Percentiles rank a stretch among this genome's conserved stretches.
Conservation (phyloP, 1,140 invertebrate species). For the Scylla paramamosain region DNA sequence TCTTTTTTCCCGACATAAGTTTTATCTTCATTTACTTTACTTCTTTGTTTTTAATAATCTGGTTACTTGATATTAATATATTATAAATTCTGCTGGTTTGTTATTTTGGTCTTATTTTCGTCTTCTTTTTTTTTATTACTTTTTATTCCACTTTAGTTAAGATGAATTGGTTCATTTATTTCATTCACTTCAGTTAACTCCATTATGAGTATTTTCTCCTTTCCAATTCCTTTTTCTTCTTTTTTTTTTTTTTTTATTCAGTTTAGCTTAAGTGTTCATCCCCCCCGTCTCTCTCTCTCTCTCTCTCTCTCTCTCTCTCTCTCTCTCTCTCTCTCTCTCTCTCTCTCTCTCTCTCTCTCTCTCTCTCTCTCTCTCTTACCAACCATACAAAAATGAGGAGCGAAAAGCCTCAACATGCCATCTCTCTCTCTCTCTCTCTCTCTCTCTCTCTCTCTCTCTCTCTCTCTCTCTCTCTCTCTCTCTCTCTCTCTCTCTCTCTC, state of each 20-base stretch:
- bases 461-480: not conserved
- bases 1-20: too few species aligned
- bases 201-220: not conserved
- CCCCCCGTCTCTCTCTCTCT: too few species aligned
- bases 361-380: constrained; percentile 25
- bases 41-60: too few species aligned
- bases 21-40: too few species aligned
- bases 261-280: too few species aligned
- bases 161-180: too few species aligned
- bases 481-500: not conserved
- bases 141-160: too few species aligned
- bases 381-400: not conserved
- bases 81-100: too few species aligned
- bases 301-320: constrained; percentile 41
- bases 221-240: not conserved
- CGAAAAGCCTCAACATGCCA: not conserved
- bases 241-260: not conserved
- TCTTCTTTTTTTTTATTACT: too few species aligned
- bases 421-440: not conserved
- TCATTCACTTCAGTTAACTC: too few species aligned
- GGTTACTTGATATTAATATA: too few species aligned
- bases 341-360: not conserved
- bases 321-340: not conserved
- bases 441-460: not conserved
- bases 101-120: too few species aligned